Evolutionary conservation across 2,797 vertebrate species (phyloP).

Genomic region (Macropodus opercularis): DNA sequence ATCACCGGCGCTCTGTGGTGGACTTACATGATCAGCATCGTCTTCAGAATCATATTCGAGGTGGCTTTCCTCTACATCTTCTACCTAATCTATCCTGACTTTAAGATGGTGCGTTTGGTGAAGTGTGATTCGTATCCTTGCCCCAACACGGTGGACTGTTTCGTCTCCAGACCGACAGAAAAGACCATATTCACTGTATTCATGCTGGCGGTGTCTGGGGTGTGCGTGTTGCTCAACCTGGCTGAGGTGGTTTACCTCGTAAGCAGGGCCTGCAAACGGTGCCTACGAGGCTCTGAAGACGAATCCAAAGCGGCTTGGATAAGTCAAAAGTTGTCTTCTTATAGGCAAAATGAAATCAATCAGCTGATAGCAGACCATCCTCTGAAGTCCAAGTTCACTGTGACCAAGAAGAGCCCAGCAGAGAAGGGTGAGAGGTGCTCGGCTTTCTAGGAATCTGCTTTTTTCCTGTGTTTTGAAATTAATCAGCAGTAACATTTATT

Average conservation of each 20-base stretch:
- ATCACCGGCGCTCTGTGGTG: slow-evolving; percentile 95
- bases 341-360: slow-evolving; percentile 93
- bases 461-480: slow-evolving; percentile 25
- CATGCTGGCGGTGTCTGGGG: slow-evolving; percentile 92
- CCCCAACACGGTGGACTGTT: slow-evolving; percentile 97
- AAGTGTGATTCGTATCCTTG: slow-evolving; percentile 96
- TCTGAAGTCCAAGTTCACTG: slow-evolving; percentile 78
- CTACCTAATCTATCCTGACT: slow-evolving; percentile 95
- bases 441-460: slow-evolving; percentile 72
- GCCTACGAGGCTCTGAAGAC: slow-evolving; percentile 78
- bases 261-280: slow-evolving; percentile 84
- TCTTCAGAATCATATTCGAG: slow-evolving; percentile 93
- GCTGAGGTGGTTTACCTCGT: slow-evolving; percentile 92
- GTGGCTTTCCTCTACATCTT: slow-evolving; percentile 96
- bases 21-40: slow-evolving; percentile 94
- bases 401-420: slow-evolving; percentile 74
- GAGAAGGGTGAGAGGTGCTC: slow-evolving; percentile 80
- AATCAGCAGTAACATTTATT: slow-evolving; percentile 53
- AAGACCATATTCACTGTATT: slow-evolving; percentile 98
- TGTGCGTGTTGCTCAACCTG: slow-evolving; percentile 95
- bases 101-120: slow-evolving; percentile 95
- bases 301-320: slow-evolving; percentile 84
- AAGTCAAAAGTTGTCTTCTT: slow-evolving; percentile 85
- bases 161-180: slow-evolving; percentile 95
- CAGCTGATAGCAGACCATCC: slow-evolving; percentile 88